Evolutionary conservation across 2,888 invertebrate genomes (phyloP).

Genomic region (Heliconius erato): DNA sequence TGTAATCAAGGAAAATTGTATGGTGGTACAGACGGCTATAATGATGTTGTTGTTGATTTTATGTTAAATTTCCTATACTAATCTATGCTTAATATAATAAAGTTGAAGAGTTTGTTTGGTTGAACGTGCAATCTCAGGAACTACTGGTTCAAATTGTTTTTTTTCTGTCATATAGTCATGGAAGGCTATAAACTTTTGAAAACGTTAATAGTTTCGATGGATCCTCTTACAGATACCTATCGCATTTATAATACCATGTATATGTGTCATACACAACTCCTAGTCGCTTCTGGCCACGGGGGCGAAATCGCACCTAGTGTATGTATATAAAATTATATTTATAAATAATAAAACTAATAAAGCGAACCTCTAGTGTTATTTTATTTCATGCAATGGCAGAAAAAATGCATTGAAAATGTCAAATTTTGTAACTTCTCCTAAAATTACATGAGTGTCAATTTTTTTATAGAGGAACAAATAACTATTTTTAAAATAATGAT

Average conservation of each 20-base stretch:
- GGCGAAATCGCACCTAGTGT: not conserved
- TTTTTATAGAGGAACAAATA: not conserved
- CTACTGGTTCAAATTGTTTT: not conserved
- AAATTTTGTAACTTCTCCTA: not conserved
- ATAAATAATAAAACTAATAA: no score
- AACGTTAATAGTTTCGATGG: not conserved
- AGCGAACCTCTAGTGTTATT: no score
- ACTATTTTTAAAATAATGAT: slow-evolving; percentile 7
- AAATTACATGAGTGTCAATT: slow-evolving; percentile 16
- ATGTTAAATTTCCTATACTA: not conserved
- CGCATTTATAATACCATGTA: not conserved
- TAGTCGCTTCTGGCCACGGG: not conserved
- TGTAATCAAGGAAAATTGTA: not conserved
- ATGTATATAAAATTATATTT: not conserved
- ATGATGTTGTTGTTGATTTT: not conserved
- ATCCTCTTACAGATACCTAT: not conserved
- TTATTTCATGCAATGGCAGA: not conserved
- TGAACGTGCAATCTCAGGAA: not conserved
- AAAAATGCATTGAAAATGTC: not conserved
- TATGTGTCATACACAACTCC: not conserved
- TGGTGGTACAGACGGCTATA: not conserved
- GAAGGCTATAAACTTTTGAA: not conserved
- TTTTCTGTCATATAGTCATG: not conserved
- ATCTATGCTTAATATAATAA: not conserved
- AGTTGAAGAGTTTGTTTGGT: not conserved